Evolutionary conservation across 1,140 invertebrate genomes (phyloP).

Genomic region (Drosophila nasuta): DNA sequence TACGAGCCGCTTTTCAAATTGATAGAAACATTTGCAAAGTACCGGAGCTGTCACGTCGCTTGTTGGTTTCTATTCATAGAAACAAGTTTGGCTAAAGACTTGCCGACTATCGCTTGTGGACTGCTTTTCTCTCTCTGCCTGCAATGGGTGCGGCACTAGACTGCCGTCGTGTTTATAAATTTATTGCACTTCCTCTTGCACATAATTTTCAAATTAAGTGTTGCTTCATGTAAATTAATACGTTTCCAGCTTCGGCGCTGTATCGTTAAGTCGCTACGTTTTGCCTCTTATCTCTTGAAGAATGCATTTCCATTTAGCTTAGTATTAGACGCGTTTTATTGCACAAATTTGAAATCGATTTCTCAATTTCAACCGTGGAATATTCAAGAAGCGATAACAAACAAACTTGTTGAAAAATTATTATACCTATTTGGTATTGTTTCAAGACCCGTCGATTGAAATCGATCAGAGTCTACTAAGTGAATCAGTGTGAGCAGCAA

Average conservation of each 20-base stretch:
- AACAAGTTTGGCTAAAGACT: constrained; percentile 38
- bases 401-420: neutral
- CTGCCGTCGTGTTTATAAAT: constrained; percentile 65
- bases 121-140: neutral
- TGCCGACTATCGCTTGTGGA: constrained; percentile 14
- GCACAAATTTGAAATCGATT: neutral
- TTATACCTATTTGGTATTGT: too few relatives aligned
- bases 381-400: neutral
- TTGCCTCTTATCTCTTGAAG: neutral
- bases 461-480: too few relatives aligned
- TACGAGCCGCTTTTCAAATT: constrained; percentile 75
- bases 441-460: too few relatives aligned
- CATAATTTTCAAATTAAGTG: constrained; percentile 79
- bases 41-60: constrained; percentile 1
- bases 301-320: constrained; percentile 4
- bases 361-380: neutral
- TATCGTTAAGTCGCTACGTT: neutral
- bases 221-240: constrained; percentile 72
- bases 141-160: constrained; percentile 17
- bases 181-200: constrained; percentile 78
- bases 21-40: constrained; percentile 76
- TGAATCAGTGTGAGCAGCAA: too few relatives aligned
- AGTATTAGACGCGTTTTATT: constrained; percentile 11
- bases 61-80: neutral
- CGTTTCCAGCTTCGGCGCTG: constrained; percentile 40